Evolutionary conservation across 2,113 vertebrate species (phyloP).

Genomic region (Cryptomyrus ogoouensis): DNA sequence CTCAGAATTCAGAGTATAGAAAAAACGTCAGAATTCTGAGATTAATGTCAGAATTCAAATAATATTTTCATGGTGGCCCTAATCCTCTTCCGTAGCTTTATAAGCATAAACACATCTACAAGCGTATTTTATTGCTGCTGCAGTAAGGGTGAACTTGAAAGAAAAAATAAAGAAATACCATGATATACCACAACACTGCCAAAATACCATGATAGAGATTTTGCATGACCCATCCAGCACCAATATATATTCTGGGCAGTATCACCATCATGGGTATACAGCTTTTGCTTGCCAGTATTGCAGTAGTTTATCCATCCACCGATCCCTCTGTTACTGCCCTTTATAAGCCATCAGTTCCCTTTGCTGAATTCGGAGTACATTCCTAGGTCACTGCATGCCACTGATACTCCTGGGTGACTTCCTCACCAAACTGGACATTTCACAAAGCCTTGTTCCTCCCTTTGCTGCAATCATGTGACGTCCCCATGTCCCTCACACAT

Average conservation of each 20-base stretch:
- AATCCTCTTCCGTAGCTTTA: no score
- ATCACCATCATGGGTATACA: neutral
- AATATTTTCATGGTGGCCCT: no score
- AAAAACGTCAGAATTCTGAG: no score
- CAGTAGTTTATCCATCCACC: neutral
- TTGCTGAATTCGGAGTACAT: neutral
- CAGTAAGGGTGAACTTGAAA: neutral
- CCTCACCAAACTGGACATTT: neutral
- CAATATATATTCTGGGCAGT: neutral
- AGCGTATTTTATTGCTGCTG: neutral
- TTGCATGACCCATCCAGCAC: neutral
- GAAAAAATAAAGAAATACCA: neutral
- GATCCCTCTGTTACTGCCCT: neutral
- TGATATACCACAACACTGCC: neutral
- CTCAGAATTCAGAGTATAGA: no score
- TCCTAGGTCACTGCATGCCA: neutral
- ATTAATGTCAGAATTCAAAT: no score
- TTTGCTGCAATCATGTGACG: neutral
- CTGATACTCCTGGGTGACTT: neutral
- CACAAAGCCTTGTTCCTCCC: neutral
- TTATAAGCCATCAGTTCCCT: neutral
- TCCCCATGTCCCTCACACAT: neutral
- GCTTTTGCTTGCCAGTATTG: neutral
- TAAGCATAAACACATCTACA: neutral
- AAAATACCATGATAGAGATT: neutral